These are phyloP conservation scores for Rana temporaria DNA, from an alignment of 2,113 vertebrate genomes.

Conservation along the genomic window DNA sequence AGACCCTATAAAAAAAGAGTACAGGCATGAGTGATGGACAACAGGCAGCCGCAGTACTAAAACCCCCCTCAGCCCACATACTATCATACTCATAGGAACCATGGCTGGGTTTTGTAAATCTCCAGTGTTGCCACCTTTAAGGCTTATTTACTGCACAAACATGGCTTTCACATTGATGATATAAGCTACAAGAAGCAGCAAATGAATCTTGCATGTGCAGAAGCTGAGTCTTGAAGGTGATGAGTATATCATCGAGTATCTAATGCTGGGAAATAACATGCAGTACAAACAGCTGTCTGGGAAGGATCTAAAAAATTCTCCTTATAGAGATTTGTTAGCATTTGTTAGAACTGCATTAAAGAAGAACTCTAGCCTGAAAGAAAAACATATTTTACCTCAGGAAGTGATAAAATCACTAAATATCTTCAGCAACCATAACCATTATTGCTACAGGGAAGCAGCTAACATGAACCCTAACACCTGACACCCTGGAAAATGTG, in stretches of 20 bases:
- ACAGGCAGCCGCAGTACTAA: conserved; percentile 20
- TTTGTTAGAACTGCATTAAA: no score
- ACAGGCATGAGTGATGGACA: conserved; percentile 32
- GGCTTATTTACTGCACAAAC: background rate
- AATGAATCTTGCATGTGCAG: background rate
- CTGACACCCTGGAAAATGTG: no score
- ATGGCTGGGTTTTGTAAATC: background rate
- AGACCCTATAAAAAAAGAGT: background rate
- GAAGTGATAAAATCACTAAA: no score
- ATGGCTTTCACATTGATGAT: background rate
- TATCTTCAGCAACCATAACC: no score
- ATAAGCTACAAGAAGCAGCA: background rate
- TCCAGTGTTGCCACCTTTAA: background rate
- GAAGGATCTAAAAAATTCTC: no score
- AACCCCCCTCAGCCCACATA: background rate
- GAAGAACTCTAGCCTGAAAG: no score
- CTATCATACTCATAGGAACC: background rate
- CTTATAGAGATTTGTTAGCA: no score
- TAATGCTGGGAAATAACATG: background rate
- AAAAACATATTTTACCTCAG: no score
- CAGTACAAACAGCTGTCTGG: background rate
- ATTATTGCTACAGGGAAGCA: no score
- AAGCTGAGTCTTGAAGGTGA: background rate
- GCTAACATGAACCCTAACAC: no score
- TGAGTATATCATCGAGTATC: background rate